These are phyloP conservation scores for Pecten maximus DNA, from an alignment of 2,888 invertebrate genomes.

Conservation along the genomic window DNA sequence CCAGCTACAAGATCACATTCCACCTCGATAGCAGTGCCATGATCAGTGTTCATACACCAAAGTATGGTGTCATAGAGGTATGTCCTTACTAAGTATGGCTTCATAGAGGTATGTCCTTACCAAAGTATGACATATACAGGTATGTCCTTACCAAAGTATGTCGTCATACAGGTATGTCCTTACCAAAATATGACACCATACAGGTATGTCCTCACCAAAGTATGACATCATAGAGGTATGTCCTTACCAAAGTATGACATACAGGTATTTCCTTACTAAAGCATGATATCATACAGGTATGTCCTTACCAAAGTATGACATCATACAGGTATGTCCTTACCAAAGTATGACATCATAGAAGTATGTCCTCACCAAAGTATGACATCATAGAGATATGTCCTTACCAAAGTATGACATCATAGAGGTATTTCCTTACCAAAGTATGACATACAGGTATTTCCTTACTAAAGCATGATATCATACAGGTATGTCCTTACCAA, in stretches of 20 bases:
- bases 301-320: no score
- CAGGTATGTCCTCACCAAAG: not conserved
- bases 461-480: not conserved
- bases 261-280: not conserved
- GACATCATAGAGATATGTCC: not conserved
- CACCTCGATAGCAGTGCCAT: constrained; percentile 95
- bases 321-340: no score
- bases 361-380: not conserved
- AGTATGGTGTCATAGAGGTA: constrained; percentile 95
- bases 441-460: not conserved
- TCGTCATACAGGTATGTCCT: not conserved
- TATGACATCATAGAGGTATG: constrained; percentile 16
- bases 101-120: not conserved
- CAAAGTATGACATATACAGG: not conserved
- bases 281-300: not conserved
- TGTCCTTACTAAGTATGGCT: constrained; percentile 60
- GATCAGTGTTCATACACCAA: constrained; percentile 95
- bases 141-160: not conserved
- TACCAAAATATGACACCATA: not conserved
- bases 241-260: not conserved
- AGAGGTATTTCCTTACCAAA: not conserved
- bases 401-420: not conserved
- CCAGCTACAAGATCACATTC: constrained; percentile 95
- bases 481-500: not conserved
- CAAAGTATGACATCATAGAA: no score